phyloP scores from a whole-genome alignment of 1,140 invertebrate genomes.

The Zeugodacus cucurbitae region DNA sequence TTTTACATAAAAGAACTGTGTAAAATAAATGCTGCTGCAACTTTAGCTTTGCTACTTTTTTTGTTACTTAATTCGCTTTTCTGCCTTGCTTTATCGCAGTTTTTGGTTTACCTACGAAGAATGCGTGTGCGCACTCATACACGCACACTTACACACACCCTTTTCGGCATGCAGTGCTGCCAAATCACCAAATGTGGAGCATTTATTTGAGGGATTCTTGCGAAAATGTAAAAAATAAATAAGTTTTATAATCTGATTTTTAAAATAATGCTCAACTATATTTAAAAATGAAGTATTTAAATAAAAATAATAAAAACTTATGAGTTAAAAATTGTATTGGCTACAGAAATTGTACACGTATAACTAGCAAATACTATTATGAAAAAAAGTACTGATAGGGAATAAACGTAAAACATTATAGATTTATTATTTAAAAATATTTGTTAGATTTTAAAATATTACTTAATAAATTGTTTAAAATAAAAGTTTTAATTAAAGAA shows the following conservation, averaged over 20 bases:
- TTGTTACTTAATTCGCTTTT: slow-evolving; percentile 3
- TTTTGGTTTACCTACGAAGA: not conserved
- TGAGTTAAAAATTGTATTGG: too few relatives aligned
- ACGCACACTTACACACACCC: slow-evolving; percentile 26
- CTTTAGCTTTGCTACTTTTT: slow-evolving; percentile 1
- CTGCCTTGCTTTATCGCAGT: not conserved
- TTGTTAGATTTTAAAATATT: too few relatives aligned
- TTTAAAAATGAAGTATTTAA: not conserved
- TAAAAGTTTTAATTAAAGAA: not conserved
- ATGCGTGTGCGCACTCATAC: not conserved
- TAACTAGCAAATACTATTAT: too few relatives aligned
- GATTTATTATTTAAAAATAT: too few relatives aligned
- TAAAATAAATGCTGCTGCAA: slow-evolving; percentile 36
- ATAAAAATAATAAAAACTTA: too few relatives aligned
- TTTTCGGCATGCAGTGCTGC: not conserved
- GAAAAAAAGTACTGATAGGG: too few relatives aligned
- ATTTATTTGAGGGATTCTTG: not conserved
- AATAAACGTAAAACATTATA: too few relatives aligned
- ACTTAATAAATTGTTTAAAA: too few relatives aligned
- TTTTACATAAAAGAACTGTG: slow-evolving; percentile 8
- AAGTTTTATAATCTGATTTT: too few relatives aligned
- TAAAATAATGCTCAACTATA: too few relatives aligned
- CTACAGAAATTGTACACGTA: too few relatives aligned
- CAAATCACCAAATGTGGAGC: not conserved
- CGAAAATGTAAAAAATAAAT: not conserved